Conservation (phyloP, 2,888 invertebrate genomes). For the Suillia variegata region DNA sequence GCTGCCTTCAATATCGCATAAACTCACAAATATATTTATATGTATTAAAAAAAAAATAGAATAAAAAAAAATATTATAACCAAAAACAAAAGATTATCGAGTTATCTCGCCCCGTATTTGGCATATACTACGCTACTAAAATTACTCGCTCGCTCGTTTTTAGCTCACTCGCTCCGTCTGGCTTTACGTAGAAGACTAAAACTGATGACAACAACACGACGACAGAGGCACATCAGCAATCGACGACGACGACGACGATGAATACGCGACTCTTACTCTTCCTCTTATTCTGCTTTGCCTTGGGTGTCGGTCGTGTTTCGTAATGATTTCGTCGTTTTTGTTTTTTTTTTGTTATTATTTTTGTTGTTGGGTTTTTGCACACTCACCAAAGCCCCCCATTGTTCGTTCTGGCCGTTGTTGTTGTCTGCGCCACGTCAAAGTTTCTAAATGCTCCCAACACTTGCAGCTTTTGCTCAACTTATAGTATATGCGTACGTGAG, state of each 20-base stretch:
- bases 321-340: slow-evolving; percentile 4
- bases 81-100: not conserved
- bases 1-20: not conserved
- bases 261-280: slow-evolving; percentile 7
- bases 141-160: too few relatives aligned
- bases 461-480: too few relatives aligned
- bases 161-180: not conserved
- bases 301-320: not conserved
- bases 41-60: not conserved
- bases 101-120: not conserved
- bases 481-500: too few relatives aligned
- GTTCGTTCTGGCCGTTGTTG: slow-evolving; percentile 11
- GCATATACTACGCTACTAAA: too few relatives aligned
- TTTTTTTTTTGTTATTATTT: not conserved
- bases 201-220: slow-evolving; percentile 14
- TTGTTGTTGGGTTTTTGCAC: too few relatives aligned
- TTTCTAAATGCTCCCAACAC: slow-evolving; percentile 5
- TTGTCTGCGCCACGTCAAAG: not conserved
- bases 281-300: not conserved
- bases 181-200: slow-evolving; percentile 12
- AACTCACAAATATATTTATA: too few relatives aligned
- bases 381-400: slow-evolving; percentile 23
- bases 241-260: slow-evolving; percentile 10
- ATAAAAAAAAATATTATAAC: not conserved
- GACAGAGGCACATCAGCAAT: too few relatives aligned